Percentiles rank a stretch among this genome's conserved stretches.
phyloP scores from a whole-genome alignment of 2,113 vertebrate species.

The Erythrolamprus reginae region DNA sequence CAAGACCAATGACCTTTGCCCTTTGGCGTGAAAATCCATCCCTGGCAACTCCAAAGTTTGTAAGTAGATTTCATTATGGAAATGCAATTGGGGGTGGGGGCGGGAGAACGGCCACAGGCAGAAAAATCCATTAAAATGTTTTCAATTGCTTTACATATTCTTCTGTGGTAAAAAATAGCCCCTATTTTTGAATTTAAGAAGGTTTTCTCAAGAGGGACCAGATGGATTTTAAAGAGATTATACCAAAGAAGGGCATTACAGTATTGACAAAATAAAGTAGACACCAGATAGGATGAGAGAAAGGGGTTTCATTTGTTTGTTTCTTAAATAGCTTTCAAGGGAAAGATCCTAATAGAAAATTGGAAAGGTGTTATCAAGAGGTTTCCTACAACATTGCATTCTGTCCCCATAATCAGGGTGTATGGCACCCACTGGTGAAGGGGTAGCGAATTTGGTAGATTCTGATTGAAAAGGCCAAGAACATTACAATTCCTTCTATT shows the following conservation, averaged over 20 bases:
- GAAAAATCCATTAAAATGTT: conserved; percentile 75
- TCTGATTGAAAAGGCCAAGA: background rate
- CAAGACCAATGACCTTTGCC: conserved; percentile 45
- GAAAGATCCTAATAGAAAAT: background rate
- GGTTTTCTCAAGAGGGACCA: conserved; percentile 71
- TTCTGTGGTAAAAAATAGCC: conserved; percentile 75
- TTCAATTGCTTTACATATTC: conserved; percentile 75
- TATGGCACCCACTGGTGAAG: background rate
- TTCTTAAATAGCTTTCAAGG: conserved; percentile 3
- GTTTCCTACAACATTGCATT: background rate
- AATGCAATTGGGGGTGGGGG: conserved; percentile 58
- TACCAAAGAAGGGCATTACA: conserved; percentile 70
- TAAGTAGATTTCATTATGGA: conserved; percentile 78
- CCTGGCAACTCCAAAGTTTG: conserved; percentile 62
- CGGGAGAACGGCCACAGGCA: conserved; percentile 72
- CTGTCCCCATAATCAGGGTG: background rate
- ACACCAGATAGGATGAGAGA: background rate
- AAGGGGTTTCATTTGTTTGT: background rate
- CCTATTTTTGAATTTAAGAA: conserved; percentile 74
- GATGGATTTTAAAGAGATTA: conserved; percentile 79
- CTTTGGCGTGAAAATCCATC: conserved; percentile 64
- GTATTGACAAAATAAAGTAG: conserved; percentile 59
- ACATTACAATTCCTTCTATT: background rate
- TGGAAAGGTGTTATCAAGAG: background rate
- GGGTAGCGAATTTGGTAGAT: background rate